Percentiles rank a stretch among this genome's conserved stretches.
Evolutionary conservation across 1,140 invertebrate species (phyloP).

Genomic region (Drosophila neocordata): DNA sequence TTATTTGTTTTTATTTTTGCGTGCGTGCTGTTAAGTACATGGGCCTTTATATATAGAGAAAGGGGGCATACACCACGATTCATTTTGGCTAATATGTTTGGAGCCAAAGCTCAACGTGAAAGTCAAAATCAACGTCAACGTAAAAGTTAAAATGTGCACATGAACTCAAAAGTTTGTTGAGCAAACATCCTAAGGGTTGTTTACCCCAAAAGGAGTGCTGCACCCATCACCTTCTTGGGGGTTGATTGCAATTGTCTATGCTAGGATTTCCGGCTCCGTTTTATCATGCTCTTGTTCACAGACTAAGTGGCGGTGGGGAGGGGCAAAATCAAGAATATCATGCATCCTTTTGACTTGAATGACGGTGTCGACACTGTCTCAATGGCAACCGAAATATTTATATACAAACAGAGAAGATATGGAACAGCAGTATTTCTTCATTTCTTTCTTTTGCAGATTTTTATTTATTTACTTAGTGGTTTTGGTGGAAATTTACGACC

Average conservation of each 20-base stretch:
- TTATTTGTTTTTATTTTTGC: conserved; percentile 42
- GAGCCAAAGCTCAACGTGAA: conserved; percentile 40
- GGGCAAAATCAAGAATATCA: background rate
- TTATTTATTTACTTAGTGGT: conserved; percentile 42
- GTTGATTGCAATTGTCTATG: conserved; percentile 8
- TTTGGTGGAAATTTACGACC: conserved; percentile 57
- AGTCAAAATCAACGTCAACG: conserved; percentile 1
- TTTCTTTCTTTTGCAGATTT: background rate
- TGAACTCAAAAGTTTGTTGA: conserved; percentile 1
- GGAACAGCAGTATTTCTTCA: conserved; percentile 30
- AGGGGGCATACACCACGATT: conserved; percentile 52
- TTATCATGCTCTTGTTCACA: background rate
- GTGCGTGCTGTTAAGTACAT: conserved; percentile 54
- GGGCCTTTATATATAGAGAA: conserved; percentile 26
- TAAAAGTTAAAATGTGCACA: background rate
- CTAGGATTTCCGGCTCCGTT: conserved; percentile 7
- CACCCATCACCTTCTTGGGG: conserved; percentile 8
- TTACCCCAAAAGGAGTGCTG: conserved; percentile 4
- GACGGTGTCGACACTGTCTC: background rate
- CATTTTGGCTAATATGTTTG: conserved; percentile 49
- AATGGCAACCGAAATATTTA: conserved; percentile 54
- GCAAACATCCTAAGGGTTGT: conserved; percentile 9
- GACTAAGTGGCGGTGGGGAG: background rate
- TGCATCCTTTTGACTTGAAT: conserved; percentile 3
- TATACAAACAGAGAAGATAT: conserved; percentile 24